A percentile compares a stretch with the other conserved stretches of the same genome.
Evolutionary conservation across 1,140 invertebrate species (phyloP).

Genomic region (Hyphantria cunea): DNA sequence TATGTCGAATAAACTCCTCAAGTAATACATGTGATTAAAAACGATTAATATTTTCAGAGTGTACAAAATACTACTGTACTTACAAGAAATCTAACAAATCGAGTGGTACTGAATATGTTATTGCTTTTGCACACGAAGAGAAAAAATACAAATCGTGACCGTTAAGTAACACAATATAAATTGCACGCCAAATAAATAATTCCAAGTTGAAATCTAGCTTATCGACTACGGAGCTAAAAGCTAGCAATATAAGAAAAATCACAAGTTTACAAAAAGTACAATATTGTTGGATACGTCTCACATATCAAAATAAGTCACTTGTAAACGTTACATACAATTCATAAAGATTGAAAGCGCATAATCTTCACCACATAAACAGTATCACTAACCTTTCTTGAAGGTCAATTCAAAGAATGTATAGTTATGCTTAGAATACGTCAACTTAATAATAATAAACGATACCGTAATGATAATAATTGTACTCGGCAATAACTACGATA

Average conservation of each 20-base stretch:
- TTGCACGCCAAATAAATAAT: constrained; percentile 59
- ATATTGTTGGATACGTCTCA: constrained; percentile 49
- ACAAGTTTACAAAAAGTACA: constrained; percentile 66
- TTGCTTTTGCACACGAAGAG: constrained; percentile 33
- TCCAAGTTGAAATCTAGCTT: constrained; percentile 63
- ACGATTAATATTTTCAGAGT: no score
- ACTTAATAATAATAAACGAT: constrained; percentile 69
- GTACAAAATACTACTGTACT: constrained; percentile 22
- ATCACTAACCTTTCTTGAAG: constrained; percentile 80
- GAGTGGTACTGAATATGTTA: no score
- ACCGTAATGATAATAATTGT: constrained; percentile 60
- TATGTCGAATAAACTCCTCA: constrained; percentile 17
- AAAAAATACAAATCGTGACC: constrained; percentile 50
- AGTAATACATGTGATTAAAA: no score
- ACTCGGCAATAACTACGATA: constrained; percentile 64
- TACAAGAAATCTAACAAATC: constrained; percentile 11
- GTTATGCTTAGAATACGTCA: constrained; percentile 74
- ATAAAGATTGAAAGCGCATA: constrained; percentile 59
- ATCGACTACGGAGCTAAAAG: constrained; percentile 72
- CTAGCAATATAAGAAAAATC: constrained; percentile 76
- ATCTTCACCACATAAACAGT: constrained; percentile 70
- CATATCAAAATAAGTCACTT: constrained; percentile 47
- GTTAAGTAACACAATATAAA: constrained; percentile 45
- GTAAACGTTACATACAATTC: constrained; percentile 44
- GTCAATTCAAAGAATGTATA: constrained; percentile 81